These are phyloP conservation scores for Etheostoma spectabile DNA, from an alignment of 2,113 vertebrate genomes.

Conservation along the genomic window DNA sequence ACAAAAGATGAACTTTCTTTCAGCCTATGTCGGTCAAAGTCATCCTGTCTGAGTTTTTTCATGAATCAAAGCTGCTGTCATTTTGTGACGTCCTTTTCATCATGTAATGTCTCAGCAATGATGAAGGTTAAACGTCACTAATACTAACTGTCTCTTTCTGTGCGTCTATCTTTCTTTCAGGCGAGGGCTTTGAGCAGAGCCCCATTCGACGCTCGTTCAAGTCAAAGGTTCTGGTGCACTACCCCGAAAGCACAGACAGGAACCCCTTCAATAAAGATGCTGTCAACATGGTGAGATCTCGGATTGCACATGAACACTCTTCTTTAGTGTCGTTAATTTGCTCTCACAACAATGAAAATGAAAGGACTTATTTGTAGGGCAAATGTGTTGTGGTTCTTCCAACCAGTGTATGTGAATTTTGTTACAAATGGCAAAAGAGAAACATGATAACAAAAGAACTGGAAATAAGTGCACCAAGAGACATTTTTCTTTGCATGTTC, in stretches of 20 bases:
- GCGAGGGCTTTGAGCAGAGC: constrained; percentile 97
- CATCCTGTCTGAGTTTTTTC: constrained; percentile 1
- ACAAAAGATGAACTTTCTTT: constrained; percentile 28
- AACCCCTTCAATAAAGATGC: constrained; percentile 97
- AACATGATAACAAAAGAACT: neutral
- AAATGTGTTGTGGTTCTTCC: constrained; percentile 3
- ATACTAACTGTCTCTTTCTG: neutral
- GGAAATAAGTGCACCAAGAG: neutral
- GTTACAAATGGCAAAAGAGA: neutral
- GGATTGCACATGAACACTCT: neutral
- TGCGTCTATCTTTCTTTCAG: constrained; percentile 75
- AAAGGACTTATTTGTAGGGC: neutral
- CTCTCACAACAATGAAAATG: neutral
- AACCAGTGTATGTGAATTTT: neutral
- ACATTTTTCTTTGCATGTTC: neutral
- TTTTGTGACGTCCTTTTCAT: constrained; percentile 2
- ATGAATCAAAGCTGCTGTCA: constrained; percentile 27
- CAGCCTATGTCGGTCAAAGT: constrained; percentile 34
- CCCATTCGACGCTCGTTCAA: constrained; percentile 96
- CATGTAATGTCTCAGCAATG: neutral
- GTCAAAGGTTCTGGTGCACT: constrained; percentile 96
- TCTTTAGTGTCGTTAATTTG: neutral
- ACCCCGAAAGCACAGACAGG: constrained; percentile 95
- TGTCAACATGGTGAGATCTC: constrained; percentile 92
- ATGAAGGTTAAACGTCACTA: constrained; percentile 23